Conservation (phyloP, 2,888 invertebrate species). For the Yponomeuta cagnagella region DNA sequence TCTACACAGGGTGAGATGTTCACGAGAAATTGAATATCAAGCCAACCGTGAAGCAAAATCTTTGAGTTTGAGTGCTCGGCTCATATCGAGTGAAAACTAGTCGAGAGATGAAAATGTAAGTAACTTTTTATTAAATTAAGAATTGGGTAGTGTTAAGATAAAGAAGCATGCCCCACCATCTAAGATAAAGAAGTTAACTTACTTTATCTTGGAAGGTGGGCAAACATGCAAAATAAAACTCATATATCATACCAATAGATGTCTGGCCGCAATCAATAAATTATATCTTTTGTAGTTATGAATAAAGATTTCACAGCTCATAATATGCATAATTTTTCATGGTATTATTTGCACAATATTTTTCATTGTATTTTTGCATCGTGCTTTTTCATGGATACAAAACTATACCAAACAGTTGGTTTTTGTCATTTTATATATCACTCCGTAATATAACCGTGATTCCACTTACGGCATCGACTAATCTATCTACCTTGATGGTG, state of each 20-base stretch:
- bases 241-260: background rate
- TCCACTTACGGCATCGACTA: no score
- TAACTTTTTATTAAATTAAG: background rate
- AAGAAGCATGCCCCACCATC: no score
- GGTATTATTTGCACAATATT: no score
- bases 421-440: no score
- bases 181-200: background rate
- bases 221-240: background rate
- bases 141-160: background rate
- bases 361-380: no score
- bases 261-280: background rate
- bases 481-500: no score
- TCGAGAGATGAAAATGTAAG: background rate
- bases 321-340: background rate
- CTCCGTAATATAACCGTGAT: no score
- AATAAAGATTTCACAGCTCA: background rate
- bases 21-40: constrained; percentile 8
- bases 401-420: no score
- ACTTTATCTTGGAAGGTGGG: background rate
- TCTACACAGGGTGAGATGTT: background rate
- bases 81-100: background rate
- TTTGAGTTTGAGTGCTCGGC: constrained; percentile 1
- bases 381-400: no score
- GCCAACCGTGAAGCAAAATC: constrained; percentile 6
- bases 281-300: background rate